Evolutionary conservation across 2,113 vertebrate species (phyloP).

Genomic region (Cyanoderma ruficeps): DNA sequence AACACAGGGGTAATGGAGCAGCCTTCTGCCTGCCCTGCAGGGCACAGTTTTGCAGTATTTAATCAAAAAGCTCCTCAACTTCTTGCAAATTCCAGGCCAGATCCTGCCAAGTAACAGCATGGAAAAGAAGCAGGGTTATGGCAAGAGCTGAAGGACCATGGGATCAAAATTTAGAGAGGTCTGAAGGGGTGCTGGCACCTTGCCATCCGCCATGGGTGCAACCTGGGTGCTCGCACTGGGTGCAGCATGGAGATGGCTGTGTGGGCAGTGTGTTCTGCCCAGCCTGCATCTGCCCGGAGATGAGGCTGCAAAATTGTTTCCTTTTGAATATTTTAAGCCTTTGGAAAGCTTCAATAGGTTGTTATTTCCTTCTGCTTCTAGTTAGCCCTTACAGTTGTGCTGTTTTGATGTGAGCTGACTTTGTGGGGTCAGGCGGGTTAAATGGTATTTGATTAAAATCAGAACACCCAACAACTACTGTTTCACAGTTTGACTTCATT

Average conservation of each 20-base stretch:
- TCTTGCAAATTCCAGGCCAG: background rate
- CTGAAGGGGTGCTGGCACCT: background rate
- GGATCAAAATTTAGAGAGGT: background rate
- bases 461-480: slow-evolving; percentile 77
- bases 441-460: slow-evolving; percentile 86
- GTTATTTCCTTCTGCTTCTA: slow-evolving; percentile 49
- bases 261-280: fast-evolving
- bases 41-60: background rate
- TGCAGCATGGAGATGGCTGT: fast-evolving
- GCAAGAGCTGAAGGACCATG: background rate
- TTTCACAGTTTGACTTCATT: slow-evolving; percentile 56
- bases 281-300: fast-evolving
- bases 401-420: slow-evolving; percentile 74
- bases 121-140: background rate
- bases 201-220: fast-evolving
- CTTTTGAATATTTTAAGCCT: background rate
- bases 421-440: slow-evolving; percentile 78
- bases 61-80: background rate
- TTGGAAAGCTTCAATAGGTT: background rate
- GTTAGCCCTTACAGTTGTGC: background rate
- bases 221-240: fast-evolving
- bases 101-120: background rate
- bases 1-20: fast-evolving
- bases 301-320: background rate
- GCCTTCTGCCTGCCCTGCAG: background rate